These are phyloP conservation scores for Lingula anatina DNA, from an alignment of 2,888 invertebrate species.

Conservation along the genomic window DNA sequence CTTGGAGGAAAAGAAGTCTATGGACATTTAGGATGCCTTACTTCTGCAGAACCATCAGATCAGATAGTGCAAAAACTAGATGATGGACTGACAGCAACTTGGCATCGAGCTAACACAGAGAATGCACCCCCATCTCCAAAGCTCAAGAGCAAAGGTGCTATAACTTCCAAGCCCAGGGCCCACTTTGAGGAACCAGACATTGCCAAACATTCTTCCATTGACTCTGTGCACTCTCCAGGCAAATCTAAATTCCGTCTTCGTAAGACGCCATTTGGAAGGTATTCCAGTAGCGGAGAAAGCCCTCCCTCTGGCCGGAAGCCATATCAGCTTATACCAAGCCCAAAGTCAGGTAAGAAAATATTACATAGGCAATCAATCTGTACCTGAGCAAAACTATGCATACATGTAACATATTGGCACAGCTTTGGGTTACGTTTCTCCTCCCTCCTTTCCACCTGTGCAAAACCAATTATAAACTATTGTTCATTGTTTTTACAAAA, in stretches of 20 bases:
- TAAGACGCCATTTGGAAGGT: slow-evolving; percentile 39
- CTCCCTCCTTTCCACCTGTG: too few species aligned
- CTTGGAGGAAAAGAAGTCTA: too few species aligned
- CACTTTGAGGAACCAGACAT: not conserved
- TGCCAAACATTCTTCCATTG: slow-evolving; percentile 42
- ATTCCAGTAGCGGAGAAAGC: too few species aligned
- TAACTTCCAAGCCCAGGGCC: slow-evolving; percentile 1
- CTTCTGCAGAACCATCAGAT: slow-evolving; percentile 19
- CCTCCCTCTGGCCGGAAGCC: slow-evolving; percentile 45
- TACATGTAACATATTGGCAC: too few species aligned
- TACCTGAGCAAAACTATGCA: too few species aligned
- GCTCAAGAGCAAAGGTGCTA: slow-evolving; percentile 1
- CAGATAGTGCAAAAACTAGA: slow-evolving; percentile 37
- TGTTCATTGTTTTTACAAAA: too few species aligned
- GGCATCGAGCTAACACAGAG: slow-evolving; percentile 27
- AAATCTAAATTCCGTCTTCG: slow-evolving; percentile 35
- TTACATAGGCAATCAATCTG: too few species aligned
- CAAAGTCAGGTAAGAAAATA: slow-evolving; percentile 48
- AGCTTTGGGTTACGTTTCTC: too few species aligned
- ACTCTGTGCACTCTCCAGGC: slow-evolving; percentile 42
- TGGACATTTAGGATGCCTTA: too few species aligned
- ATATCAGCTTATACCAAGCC: slow-evolving; percentile 43
- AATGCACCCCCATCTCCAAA: slow-evolving; percentile 3
- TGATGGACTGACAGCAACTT: slow-evolving; percentile 32
- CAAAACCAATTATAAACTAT: too few species aligned